Evolutionary conservation across 2,113 vertebrate species (phyloP), one percentile per base, ranked within the genome.

Genomic region (Pluvianellus socialis): DNA sequence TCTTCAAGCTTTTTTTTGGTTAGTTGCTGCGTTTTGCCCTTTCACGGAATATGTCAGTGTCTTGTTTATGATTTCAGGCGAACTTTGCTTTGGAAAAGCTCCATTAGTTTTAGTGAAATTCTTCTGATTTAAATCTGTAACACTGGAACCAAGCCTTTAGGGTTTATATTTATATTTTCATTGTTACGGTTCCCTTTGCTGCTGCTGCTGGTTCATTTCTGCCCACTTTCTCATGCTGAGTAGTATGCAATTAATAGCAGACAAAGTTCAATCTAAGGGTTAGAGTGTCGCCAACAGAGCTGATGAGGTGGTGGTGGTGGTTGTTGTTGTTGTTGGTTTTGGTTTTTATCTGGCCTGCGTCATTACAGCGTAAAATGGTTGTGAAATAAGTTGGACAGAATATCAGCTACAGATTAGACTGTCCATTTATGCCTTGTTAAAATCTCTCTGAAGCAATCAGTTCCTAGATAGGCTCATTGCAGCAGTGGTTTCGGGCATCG

Each of bases 331-430:
- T 79, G 52, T 11, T 84, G 72, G 23, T 18, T 88, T 81, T 91
- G 73, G 16, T 92, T 91, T 83, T 62, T 50, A 12, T 79, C n/a
- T 2, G 7, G 50, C 74, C 67, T 81, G 88, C 14, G 63, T 95
- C 73, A 27, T 62, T 72, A 4, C 32, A 47, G 81, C 67, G 56
- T 94, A 67, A 75, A 87, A 56, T 4, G 35, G 40, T 93, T 96
- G 86, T 93, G 91, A 95, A 96, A 94, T 94, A 15, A 30, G 3
- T 10, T 45, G 73, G 79, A 45, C 94, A 35, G 86, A 87, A 44
- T 82, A 75, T 95, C 89, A 56, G 63, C 87, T 88, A 5, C 61
- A 66, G 71, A 62, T 92, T 53, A 83, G 21, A 24, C 70, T 87
- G 45, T 65, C 74, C 26, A 6, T 72, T 72, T 93, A 19, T 75